Conservation (phyloP, 2,888 invertebrate species). For the Meloe dianella region DNA sequence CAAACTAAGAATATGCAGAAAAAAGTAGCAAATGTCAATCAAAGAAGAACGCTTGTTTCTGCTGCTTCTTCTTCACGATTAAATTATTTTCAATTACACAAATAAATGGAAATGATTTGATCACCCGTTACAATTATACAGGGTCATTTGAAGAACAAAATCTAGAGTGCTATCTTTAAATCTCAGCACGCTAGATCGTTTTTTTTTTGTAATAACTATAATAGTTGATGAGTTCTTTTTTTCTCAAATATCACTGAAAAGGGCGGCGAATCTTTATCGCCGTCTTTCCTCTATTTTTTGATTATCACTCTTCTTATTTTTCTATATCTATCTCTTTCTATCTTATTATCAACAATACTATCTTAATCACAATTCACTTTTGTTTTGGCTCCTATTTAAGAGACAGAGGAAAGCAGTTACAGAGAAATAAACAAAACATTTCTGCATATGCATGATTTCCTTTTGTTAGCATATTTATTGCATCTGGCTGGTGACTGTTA, state of each 20-base stretch:
- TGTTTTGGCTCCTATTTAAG: neutral
- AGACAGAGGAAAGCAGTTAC: neutral
- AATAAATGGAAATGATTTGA: neutral
- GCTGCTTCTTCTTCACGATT: conserved; percentile 30
- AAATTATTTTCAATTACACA: neutral
- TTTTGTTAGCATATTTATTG: conserved; percentile 57
- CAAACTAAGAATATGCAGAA: neutral
- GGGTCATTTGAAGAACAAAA: neutral
- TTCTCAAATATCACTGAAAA: too few relatives aligned
- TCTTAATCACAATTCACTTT: neutral
- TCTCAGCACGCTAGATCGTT: too few relatives aligned
- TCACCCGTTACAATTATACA: neutral
- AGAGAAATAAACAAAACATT: conserved; percentile 38
- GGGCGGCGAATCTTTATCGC: neutral
- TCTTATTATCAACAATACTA: neutral
- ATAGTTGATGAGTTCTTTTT: too few relatives aligned
- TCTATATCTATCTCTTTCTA: neutral
- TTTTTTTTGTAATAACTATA: too few relatives aligned
- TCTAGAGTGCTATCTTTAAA: too few relatives aligned
- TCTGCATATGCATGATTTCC: conserved; percentile 59
- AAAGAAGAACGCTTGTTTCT: conserved; percentile 34
- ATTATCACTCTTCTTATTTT: neutral
- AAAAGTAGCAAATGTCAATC: neutral
- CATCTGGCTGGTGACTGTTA: conserved; percentile 60
- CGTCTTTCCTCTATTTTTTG: neutral